A percentile compares a stretch with the other conserved stretches of the same genome.
These are phyloP conservation scores for Linnaemya tessellans DNA, from an alignment of 2,888 invertebrate genomes.

Conservation along the genomic window DNA sequence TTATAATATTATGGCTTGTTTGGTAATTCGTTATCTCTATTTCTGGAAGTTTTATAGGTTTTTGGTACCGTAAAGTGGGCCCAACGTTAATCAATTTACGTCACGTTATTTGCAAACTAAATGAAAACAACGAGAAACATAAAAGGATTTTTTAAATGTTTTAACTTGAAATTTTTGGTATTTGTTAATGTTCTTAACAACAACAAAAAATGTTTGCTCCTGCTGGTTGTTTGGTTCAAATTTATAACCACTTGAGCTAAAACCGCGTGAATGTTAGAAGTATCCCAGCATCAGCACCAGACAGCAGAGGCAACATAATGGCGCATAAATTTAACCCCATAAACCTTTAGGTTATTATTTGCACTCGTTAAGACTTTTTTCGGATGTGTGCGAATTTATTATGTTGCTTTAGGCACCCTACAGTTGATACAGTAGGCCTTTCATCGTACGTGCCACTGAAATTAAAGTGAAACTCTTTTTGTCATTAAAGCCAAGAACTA, in stretches of 20 bases:
- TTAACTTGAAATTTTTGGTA: constrained; percentile 63
- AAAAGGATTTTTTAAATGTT: constrained; percentile 60
- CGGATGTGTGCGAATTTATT: constrained; percentile 21
- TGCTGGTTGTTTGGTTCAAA: constrained; percentile 70
- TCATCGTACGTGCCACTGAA: too few relatives aligned
- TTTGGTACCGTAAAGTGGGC: constrained; percentile 80
- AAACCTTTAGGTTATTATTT: constrained; percentile 71
- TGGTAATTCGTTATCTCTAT: constrained; percentile 66
- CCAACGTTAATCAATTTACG: constrained; percentile 80
- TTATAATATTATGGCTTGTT: constrained; percentile 47
- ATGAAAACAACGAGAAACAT: constrained; percentile 33
- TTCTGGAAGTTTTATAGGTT: constrained; percentile 74
- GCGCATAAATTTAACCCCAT: constrained; percentile 71
- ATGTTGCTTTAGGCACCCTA: constrained; percentile 30
- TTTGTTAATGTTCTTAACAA: constrained; percentile 60
- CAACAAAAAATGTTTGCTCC: constrained; percentile 11
- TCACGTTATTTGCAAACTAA: constrained; percentile 65
- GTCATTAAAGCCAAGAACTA: background rate
- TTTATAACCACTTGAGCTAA: constrained; percentile 79
- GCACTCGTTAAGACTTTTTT: constrained; percentile 62
- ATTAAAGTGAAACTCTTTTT: background rate
- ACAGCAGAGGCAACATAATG: constrained; percentile 61
- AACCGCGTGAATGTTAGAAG: constrained; percentile 51
- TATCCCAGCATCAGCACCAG: constrained; percentile 47
- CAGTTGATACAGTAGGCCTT: background rate